Conservation (phyloP, 2,888 invertebrate species). For the Leptinotarsa juncta region DNA sequence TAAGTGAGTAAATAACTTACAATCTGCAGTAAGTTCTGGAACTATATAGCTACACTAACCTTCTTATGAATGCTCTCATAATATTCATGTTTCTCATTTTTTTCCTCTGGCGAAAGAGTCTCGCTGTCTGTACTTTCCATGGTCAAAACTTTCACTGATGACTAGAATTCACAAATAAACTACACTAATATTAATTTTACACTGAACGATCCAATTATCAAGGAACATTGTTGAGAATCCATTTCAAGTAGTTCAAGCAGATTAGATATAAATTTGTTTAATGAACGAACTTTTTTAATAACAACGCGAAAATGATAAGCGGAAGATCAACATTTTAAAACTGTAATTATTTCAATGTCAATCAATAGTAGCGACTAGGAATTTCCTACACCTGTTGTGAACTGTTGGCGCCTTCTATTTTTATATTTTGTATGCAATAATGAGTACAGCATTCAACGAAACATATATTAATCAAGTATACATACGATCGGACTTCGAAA, state of each 20-base stretch:
- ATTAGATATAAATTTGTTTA: neutral
- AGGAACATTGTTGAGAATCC: neutral
- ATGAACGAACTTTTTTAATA: neutral
- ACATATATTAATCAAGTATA: too few species aligned
- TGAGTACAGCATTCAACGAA: too few species aligned
- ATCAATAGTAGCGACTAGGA: neutral
- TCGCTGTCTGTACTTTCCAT: conserved; percentile 7
- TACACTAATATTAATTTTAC: neutral
- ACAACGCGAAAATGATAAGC: neutral
- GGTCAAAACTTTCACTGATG: neutral
- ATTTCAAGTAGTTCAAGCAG: neutral
- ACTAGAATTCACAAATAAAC: neutral
- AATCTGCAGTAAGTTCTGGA: too few species aligned
- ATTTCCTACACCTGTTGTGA: neutral
- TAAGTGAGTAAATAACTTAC: too few species aligned
- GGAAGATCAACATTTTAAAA: neutral
- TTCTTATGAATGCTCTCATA: conserved; percentile 14
- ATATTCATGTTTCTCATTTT: conserved; percentile 1
- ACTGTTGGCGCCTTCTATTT: neutral
- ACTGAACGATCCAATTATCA: neutral
- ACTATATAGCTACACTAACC: neutral
- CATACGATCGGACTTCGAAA: too few species aligned
- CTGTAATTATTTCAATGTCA: neutral
- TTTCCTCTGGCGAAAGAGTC: conserved; percentile 5
- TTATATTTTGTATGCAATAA: neutral